Conservation (phyloP, 1,140 invertebrate species). For the Papilio helenus region DNA sequence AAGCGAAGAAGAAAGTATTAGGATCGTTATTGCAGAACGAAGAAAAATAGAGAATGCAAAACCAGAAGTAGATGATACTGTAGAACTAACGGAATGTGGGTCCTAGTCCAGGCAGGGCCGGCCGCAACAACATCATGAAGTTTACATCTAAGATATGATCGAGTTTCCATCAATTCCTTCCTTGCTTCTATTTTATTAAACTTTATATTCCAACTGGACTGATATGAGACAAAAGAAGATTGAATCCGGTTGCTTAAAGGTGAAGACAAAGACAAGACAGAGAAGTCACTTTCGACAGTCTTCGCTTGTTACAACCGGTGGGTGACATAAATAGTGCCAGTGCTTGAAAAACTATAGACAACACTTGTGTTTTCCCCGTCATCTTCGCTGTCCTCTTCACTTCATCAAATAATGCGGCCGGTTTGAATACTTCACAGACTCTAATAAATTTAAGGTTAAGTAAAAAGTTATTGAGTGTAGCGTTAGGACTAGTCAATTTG, state of each 20-base stretch:
- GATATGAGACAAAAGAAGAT: conserved; percentile 57
- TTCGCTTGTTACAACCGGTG: conserved; percentile 46
- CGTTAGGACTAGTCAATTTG: conserved; percentile 82
- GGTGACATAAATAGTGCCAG: conserved; percentile 44
- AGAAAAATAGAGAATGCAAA: conserved; percentile 73
- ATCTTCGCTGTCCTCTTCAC: conserved; percentile 50
- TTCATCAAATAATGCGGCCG: conserved; percentile 72
- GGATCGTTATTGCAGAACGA: conserved; percentile 80
- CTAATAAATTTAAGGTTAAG: conserved; percentile 73
- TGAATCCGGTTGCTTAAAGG: conserved; percentile 72
- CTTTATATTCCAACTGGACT: conserved; percentile 54
- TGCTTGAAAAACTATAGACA: conserved; percentile 47
- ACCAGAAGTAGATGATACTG: conserved; percentile 72
- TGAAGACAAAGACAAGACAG: conserved; percentile 38
- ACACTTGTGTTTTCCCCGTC: conserved; percentile 47
- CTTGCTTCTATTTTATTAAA: conserved; percentile 42
- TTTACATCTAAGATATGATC: conserved; percentile 70
- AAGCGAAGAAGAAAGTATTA: conserved; percentile 78
- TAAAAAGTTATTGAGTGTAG: conserved; percentile 74
- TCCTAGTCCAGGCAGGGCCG: conserved; percentile 81
- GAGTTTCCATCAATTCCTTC: conserved; percentile 46
- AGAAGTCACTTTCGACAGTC: not conserved
- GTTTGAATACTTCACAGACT: conserved; percentile 75
- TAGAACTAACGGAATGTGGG: conserved; percentile 74
- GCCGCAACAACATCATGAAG: conserved; percentile 79